Evolutionary conservation across 2,797 vertebrate genomes (phyloP), one percentile per base, ranked within the genome.

Genomic region (Thaleichthys pacificus): DNA sequence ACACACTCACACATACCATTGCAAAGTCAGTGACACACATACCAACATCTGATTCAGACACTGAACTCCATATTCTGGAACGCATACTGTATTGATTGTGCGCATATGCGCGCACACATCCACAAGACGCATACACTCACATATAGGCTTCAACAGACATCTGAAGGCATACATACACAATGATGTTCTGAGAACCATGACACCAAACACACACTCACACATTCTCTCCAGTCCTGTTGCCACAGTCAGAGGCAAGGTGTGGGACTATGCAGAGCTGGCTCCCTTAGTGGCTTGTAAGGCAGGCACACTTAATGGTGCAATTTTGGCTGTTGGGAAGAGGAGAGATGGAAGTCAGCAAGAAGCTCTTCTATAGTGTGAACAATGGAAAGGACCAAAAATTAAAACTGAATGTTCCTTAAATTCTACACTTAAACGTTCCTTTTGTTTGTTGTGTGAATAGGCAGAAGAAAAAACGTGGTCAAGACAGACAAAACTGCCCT

Each of bases 231-330:
- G 84, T 88, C 83, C 84, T 83, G 86, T 81, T 71, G 85, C 69
- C 82, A 82, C 81, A 89, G 86, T 88, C 84, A 75, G 64, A 56
- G 80, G 51, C 73, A 72, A 47, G 42, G 22, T 66, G 64, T 68
- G 65, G 47, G 42, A 49, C 47, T 63, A 28, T 80, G 79, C 56
- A 81, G 74, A 68, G 83, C 85, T 89, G 90, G 82, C 85, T 88
- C 87, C 88, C 84, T 88, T 84, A 79, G 88, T 91, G 91, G 89
- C 87, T 90, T 88, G 82, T 91, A 91, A 91, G 87, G 90, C 93
- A 94, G 92, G 92, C 91, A 94, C 94, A 94, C 91, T 94, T 80
- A 93, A 94, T 96, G 96, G 94, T 96, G 96, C 91, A 97, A 92
- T 96, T 97, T 98, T 94, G 96, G 96, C 96, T 98, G 95, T 70